A percentile compares a stretch with the other conserved stretches of the same genome.
Conservation (phyloP, 2,113 vertebrate genomes). For the Notiomystis cincta region DNA sequence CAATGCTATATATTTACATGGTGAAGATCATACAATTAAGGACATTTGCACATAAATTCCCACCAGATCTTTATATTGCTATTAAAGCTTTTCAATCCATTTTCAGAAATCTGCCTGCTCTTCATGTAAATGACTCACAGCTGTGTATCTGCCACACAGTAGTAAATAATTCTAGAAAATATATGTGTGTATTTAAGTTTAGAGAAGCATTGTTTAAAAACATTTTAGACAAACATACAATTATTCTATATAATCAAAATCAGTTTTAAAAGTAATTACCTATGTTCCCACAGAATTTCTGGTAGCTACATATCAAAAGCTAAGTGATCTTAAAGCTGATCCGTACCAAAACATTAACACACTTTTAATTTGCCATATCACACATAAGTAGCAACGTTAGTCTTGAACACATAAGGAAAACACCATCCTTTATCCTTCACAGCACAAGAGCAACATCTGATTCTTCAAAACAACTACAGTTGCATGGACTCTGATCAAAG, state of each 20-base stretch:
- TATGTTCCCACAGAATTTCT: not conserved
- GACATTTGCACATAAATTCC: not conserved
- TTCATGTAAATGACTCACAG: slow-evolving; percentile 31
- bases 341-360: not conserved
- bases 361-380: not conserved
- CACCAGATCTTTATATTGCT: not conserved
- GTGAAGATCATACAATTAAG: not conserved
- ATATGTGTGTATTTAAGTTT: not conserved
- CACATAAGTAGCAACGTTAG: not conserved
- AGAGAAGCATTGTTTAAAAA: not conserved
- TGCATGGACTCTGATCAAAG: slow-evolving; percentile 26
- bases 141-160: not conserved
- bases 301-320: not conserved
- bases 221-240: not conserved
- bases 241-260: not conserved
- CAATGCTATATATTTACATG: not conserved
- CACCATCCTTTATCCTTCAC: not conserved
- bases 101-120: not conserved
- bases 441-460: not conserved
- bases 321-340: not conserved
- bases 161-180: slow-evolving; percentile 38
- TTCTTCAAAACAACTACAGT: slow-evolving; percentile 20
- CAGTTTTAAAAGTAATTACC: not conserved
- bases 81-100: not conserved
- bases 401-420: not conserved